phyloP scores from a whole-genome alignment of 2,888 invertebrate genomes.

The Drosophila monieri region DNA sequence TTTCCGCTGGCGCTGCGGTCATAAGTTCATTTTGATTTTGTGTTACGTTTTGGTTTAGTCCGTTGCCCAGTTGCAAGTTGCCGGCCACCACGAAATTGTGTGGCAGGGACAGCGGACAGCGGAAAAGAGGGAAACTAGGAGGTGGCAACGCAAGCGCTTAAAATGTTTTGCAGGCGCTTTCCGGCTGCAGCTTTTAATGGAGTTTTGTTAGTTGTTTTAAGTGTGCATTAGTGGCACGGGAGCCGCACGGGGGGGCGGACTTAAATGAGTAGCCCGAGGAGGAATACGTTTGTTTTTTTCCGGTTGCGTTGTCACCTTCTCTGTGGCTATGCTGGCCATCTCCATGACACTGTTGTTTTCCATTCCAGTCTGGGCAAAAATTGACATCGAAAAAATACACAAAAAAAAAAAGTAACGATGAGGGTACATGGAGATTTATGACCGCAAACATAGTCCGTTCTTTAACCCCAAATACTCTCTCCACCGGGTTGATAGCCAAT shows the following conservation, averaged over 20 bases:
- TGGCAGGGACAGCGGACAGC: conserved; percentile 12
- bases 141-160: conserved; percentile 68
- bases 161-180: conserved; percentile 71
- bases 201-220: conserved; percentile 75
- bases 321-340: conserved; percentile 29
- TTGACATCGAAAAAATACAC: conserved; percentile 29
- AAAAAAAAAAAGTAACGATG: not conserved
- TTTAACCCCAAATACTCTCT: conserved; percentile 15
- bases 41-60: conserved; percentile 75
- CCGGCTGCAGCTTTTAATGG: conserved; percentile 73
- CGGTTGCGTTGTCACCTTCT: conserved; percentile 36
- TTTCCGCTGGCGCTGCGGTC: conserved; percentile 65
- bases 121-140: conserved; percentile 13
- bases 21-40: conserved; percentile 79
- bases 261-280: conserved; percentile 34
- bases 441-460: conserved; percentile 18
- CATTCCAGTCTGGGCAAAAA: conserved; percentile 20
- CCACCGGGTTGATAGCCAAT: conserved; percentile 1
- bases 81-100: conserved; percentile 47
- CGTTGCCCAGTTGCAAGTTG: conserved; percentile 59
- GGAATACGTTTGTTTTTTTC: conserved; percentile 17
- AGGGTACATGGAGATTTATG: conserved; percentile 27
- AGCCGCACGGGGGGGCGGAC: conserved; percentile 22
- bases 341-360: conserved; percentile 31
- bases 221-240: conserved; percentile 67